Percentiles rank a stretch among this genome's conserved stretches.
phyloP scores from a whole-genome alignment of 2,888 invertebrate genomes.

The Zelleria hepariella region DNA sequence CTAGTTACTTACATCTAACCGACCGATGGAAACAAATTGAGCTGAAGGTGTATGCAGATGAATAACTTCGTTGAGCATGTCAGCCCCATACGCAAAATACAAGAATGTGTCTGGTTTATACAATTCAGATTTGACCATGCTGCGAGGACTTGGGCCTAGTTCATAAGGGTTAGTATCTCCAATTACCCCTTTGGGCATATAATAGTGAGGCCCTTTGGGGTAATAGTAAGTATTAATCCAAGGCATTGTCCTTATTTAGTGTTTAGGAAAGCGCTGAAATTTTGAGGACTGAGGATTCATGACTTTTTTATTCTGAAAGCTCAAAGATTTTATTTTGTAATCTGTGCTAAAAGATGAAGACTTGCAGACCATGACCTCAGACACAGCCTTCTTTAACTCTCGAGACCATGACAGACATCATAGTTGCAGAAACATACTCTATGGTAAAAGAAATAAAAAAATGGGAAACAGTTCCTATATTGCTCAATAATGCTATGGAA shows the following conservation, averaged over 20 bases:
- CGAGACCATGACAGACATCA: no score
- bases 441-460: no score
- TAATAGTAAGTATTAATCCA: not conserved
- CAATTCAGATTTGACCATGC: constrained; percentile 21
- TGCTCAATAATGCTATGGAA: no score
- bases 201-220: not conserved
- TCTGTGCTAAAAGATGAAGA: no score
- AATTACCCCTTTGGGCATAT: not conserved
- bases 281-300: no score
- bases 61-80: constrained; percentile 82
- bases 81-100: constrained; percentile 91
- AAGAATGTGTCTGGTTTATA: constrained; percentile 66
- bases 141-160: not conserved
- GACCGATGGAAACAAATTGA: constrained; percentile 52
- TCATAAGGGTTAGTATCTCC: not conserved
- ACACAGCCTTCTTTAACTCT: no score
- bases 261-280: not conserved
- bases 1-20: constrained; percentile 42
- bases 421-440: no score
- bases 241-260: constrained; percentile 9
- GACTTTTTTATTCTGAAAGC: no score
- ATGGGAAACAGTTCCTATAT: no score
- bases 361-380: no score
- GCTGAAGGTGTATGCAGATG: constrained; percentile 82
- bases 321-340: no score